Evolutionary conservation across 2,888 invertebrate species (phyloP).

Genomic region (Gymnoscelis rufifasciata): DNA sequence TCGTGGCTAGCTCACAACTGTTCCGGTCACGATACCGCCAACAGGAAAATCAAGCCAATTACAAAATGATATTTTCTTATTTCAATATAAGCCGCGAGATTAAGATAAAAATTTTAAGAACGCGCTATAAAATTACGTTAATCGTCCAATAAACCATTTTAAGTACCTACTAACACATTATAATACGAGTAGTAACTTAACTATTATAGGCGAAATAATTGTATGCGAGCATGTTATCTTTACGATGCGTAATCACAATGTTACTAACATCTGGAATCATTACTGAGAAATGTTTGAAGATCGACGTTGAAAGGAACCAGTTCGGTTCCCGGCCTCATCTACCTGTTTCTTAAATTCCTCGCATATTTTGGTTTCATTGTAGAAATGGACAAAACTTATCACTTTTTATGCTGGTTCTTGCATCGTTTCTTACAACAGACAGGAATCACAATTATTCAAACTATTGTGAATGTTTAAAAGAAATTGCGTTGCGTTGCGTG

Average conservation of each 20-base stretch:
- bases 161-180: no score
- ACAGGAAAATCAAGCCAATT: slow-evolving; percentile 47
- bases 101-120: no score
- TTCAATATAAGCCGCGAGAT: no score
- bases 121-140: no score
- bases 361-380: slow-evolving; percentile 31
- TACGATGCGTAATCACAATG: background rate
- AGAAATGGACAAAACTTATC: slow-evolving; percentile 11
- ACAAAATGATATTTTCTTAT: no score
- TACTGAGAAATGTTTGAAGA: background rate
- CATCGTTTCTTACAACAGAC: slow-evolving; percentile 13
- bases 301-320: slow-evolving; percentile 21
- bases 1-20: slow-evolving; percentile 54
- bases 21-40: slow-evolving; percentile 59
- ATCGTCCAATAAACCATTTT: no score
- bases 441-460: slow-evolving; percentile 12
- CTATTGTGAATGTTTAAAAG: slow-evolving; percentile 12
- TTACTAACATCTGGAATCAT: background rate
- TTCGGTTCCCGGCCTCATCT: slow-evolving; percentile 31
- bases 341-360: slow-evolving; percentile 43
- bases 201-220: background rate
- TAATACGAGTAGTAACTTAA: background rate
- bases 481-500: slow-evolving; percentile 15
- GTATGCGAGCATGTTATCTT: background rate
- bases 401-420: slow-evolving; percentile 12